Evolutionary conservation across 2,113 vertebrate genomes (phyloP), one percentile per base, ranked within the genome.

Genomic region (Saguinus imperator): DNA sequence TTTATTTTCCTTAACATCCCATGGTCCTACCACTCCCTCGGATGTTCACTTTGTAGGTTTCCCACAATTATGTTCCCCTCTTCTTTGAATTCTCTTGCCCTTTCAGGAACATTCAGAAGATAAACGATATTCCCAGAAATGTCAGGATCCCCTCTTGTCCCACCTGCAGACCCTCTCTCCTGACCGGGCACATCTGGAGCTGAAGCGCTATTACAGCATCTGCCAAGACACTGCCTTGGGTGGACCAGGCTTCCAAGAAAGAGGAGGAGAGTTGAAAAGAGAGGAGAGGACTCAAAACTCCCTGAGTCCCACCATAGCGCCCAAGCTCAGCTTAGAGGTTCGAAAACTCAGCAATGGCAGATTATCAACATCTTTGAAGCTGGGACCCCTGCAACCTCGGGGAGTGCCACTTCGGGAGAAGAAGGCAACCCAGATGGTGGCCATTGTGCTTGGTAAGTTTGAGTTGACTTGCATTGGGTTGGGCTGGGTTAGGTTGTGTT

Each of bases 361-460:
- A 52, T 98, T 99, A 16, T 98, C 99, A 80, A 99, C 99, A 27
- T 98, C 99, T 2, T 96, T 99, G 93, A 99, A 98, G 95, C 96
- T 98, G 73, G 88, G 97, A 0, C 96, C 98, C 32, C 96, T 98
- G 93, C 98, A 98, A 43, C 96, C 99, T 91, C 98, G 98, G 0
- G 98, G 97, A 97, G 98, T 99, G 98, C 99, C 99, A 72, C 98
- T 99, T 14, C 98, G 99, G 96, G 99, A 99, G 97, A 99, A 99
- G 96, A 99, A 99, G 95, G 99, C 99, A 76, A 99, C 99, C 0
- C 99, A 99, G 98, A 99, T 99, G 99, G 95, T 99, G 88, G 99
- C 98, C 95, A 99, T 99, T 48, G 99, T 99, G 90, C 99, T 99
- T 12, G 99, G 99, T 99, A 97, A 99, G 99, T 98, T 27, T 93